A percentile compares a stretch with the other conserved stretches of the same genome.
phyloP scores from a whole-genome alignment of 2,113 vertebrate species.

The Pterocles orientalis region DNA sequence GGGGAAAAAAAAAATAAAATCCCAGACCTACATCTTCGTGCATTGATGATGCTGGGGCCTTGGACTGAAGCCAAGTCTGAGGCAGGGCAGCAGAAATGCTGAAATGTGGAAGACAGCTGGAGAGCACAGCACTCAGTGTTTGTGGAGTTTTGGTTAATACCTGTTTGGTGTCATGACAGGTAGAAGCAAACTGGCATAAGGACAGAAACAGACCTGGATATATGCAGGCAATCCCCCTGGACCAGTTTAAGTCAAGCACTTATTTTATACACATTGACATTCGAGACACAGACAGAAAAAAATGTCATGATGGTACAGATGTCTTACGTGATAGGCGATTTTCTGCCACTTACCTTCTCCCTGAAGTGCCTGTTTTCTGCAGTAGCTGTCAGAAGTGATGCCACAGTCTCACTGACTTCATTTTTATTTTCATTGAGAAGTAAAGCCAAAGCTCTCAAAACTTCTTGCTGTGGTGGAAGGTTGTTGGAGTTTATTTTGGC shows the following conservation, averaged over 20 bases:
- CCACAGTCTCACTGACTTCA: slow-evolving; percentile 80
- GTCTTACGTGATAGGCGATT: background rate
- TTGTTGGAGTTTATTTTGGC: slow-evolving; percentile 74
- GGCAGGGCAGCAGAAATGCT: background rate
- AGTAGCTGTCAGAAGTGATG: slow-evolving; percentile 81
- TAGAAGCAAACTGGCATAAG: background rate
- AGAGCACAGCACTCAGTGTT: background rate
- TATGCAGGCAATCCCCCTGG: background rate
- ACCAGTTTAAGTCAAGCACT: background rate
- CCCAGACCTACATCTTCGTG: accelerated
- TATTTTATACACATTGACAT: background rate
- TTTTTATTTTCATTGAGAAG: slow-evolving; percentile 83
- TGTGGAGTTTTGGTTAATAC: background rate
- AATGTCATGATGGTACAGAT: background rate
- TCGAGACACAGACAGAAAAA: background rate
- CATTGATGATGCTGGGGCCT: background rate
- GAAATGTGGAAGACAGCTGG: background rate
- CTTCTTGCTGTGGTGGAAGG: slow-evolving; percentile 81
- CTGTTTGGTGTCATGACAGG: background rate
- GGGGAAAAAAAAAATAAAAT: background rate
- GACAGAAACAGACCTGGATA: background rate
- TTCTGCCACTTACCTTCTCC: slow-evolving; percentile 82
- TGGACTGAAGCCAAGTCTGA: background rate
- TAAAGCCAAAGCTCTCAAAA: slow-evolving; percentile 83
- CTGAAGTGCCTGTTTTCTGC: slow-evolving; percentile 83